phyloP scores from a whole-genome alignment of 2,113 vertebrate genomes.

The Clarias macrocephalus region DNA sequence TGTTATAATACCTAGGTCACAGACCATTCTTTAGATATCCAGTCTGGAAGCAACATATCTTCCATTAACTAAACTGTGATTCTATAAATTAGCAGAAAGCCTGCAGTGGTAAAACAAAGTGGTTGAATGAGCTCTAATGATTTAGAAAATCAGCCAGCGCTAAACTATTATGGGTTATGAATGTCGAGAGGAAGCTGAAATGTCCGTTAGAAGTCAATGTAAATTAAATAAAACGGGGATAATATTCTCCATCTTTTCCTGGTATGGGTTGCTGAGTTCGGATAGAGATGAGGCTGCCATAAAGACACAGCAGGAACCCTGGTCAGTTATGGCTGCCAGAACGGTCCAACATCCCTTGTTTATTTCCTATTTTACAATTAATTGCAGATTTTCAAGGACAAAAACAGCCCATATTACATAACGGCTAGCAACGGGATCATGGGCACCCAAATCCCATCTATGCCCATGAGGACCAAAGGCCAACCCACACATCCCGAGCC shows the following conservation, averaged over 20 bases:
- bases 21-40: background rate
- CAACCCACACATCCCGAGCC: too few species aligned
- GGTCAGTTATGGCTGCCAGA: background rate
- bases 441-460: too few species aligned
- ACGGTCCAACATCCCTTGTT: background rate
- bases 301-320: slow-evolving; percentile 20
- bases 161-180: background rate
- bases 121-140: background rate
- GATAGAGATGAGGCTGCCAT: background rate
- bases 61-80: background rate
- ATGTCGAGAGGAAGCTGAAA: slow-evolving; percentile 17
- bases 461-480: too few species aligned
- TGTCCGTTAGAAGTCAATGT: background rate
- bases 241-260: slow-evolving; percentile 8
- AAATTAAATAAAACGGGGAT: background rate
- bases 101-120: background rate
- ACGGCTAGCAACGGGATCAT: too few species aligned
- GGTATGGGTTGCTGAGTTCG: background rate
- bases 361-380: background rate
- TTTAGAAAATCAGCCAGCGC: background rate
- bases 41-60: background rate
- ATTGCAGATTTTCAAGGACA: background rate
- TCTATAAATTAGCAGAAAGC: background rate
- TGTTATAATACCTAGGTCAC: background rate
- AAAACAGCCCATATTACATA: background rate